These are phyloP conservation scores for Passer montanus DNA, from an alignment of 2,113 vertebrate genomes.

Conservation along the genomic window DNA sequence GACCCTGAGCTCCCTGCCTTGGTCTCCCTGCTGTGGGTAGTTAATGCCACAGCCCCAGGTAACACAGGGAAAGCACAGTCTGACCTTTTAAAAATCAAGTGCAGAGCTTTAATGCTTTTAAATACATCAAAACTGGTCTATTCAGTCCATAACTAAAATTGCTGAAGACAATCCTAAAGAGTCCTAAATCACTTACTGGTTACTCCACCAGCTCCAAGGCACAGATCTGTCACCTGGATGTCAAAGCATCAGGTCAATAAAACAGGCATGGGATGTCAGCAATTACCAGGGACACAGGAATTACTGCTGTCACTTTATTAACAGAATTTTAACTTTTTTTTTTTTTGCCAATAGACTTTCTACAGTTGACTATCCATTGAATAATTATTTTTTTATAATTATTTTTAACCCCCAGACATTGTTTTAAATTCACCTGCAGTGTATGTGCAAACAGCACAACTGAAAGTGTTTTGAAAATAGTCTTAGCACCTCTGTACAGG, in stretches of 20 bases:
- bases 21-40: not conserved
- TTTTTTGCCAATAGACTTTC: not conserved
- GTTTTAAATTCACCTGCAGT: not conserved
- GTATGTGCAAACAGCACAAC: not conserved
- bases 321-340: not conserved
- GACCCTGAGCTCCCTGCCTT: not conserved
- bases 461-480: not conserved
- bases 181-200: not conserved
- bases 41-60: no score
- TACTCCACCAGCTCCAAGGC: not conserved
- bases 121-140: not conserved
- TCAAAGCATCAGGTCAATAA: not conserved
- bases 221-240: not conserved
- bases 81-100: not conserved
- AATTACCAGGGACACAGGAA: not conserved
- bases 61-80: fast-evolving
- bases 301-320: not conserved
- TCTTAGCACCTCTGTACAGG: not conserved
- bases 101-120: not conserved
- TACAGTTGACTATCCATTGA: not conserved
- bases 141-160: not conserved
- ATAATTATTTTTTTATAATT: not conserved
- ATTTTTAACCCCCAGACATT: not conserved
- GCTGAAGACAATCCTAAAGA: not conserved
- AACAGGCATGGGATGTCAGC: not conserved